Conservation (phyloP, 1,140 invertebrate species). For the Delia radicum region DNA sequence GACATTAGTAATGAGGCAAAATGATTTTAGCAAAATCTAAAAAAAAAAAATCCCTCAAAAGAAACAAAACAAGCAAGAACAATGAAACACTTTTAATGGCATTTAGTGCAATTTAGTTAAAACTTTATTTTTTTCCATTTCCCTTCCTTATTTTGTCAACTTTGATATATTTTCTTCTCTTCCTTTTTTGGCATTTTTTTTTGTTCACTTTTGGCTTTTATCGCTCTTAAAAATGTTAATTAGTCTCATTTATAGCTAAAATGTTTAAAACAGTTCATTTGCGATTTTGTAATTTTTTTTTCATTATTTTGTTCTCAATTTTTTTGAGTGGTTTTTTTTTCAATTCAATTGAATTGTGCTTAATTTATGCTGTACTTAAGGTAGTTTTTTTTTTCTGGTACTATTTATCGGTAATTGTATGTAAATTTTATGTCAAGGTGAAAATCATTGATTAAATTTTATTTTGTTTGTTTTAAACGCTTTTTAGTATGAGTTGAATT, state of each 20-base stretch:
- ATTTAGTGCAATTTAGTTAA: neutral
- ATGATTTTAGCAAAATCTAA: too few relatives aligned
- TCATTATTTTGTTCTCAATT: neutral
- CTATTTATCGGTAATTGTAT: too few relatives aligned
- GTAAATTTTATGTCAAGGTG: neutral
- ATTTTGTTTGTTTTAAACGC: neutral
- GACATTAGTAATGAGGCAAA: neutral
- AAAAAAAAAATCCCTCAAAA: neutral
- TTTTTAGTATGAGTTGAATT: neutral
- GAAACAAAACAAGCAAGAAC: neutral
- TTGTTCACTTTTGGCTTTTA: neutral
- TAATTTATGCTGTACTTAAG: neutral
- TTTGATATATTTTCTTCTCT: neutral
- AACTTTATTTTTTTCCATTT: neutral
- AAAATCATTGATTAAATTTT: neutral
- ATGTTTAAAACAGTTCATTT: too few relatives aligned
- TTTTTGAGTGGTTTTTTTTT: too few relatives aligned
- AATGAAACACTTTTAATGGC: neutral
- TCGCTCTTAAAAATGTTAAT: constrained; percentile 8
- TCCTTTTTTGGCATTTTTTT: neutral
- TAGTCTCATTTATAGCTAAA: constrained; percentile 15
- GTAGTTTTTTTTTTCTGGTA: neutral
- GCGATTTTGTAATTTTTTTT: neutral
- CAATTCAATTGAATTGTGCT: neutral
- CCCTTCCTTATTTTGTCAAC: neutral